Base-by-base conservation (phyloP, 2,888 invertebrate species). In the Lottia scabra region DNA sequence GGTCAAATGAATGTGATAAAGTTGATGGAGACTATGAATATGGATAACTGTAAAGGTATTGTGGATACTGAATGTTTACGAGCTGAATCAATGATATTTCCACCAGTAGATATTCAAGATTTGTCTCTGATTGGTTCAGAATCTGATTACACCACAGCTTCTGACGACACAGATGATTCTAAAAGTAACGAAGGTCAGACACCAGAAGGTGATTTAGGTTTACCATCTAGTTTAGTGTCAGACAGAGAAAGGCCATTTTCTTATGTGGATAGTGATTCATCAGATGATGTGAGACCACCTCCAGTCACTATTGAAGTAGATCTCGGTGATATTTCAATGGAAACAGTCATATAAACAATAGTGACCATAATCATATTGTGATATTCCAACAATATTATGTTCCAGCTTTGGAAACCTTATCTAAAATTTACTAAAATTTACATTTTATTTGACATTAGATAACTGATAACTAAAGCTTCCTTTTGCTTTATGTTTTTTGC, bases 1-100 rank as follows among this genome's bases (percentile, higher is more conserved):
- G 97, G 98, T 90, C 98, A 98, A 89, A 96, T 96, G 90, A 96
- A 97, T 15, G 91, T 98, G 68, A 96, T 96, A 91, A 97, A 97
- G 89, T 95, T 98, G 8, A 91, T 98, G 72, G 98, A 98, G 90
- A 97, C 96, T 89, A 91, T 98, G 83, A 96, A 97, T 90, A 94
- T 97, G 87, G 97, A 97, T 89, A 97, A 96, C 90, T 98, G 98
- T 87, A 94, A 83, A 62, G 80, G 83, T 8, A 84, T 84, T n/a
- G 81, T 88, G 43, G 88, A 88, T 63, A 84, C 84, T 3, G 88
- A 89, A 66, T 88, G 94, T 93, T 19, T 95, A 94, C 90, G 94
- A 93, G 93, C 94, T 79, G 95, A 95, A 87, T 94, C 94, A 93
- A 94, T 84, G 84, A 85, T 78, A 27, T 81, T 82, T 67, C 81